Evolutionary conservation across 1,140 invertebrate species (phyloP).

Genomic region (Bombus vancouverensis): DNA sequence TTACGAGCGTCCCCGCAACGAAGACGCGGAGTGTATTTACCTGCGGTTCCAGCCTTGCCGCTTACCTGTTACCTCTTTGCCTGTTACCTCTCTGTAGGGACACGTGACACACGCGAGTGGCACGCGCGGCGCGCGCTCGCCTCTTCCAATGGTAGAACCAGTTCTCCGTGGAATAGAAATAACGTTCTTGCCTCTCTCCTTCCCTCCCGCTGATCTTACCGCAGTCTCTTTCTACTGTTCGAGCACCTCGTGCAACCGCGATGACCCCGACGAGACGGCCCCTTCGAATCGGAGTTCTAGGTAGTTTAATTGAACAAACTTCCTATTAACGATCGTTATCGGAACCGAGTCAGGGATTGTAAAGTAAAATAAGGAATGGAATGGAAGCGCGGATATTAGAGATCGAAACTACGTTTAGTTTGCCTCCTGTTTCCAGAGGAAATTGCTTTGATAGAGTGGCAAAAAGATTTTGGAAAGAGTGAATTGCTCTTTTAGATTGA

Average conservation of each 20-base stretch:
- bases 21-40: slow-evolving; percentile 55
- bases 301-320: slow-evolving; percentile 37
- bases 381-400: neutral
- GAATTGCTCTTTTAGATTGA: neutral
- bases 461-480: neutral
- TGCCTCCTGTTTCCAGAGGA: too few relatives aligned
- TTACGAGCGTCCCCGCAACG: slow-evolving; percentile 29
- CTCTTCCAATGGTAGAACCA: slow-evolving; percentile 77
- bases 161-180: slow-evolving; percentile 79
- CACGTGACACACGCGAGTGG: slow-evolving; percentile 81
- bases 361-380: neutral
- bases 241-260: neutral
- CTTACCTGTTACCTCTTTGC: slow-evolving; percentile 68
- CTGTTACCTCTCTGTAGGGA: slow-evolving; percentile 60
- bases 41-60: slow-evolving; percentile 56
- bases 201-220: neutral
- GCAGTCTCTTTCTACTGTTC: slow-evolving; percentile 20
- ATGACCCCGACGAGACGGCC: slow-evolving; percentile 21
- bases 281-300: slow-evolving; percentile 8
- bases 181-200: slow-evolving; percentile 51
- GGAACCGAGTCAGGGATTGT: neutral
- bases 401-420: neutral
- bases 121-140: slow-evolving; percentile 79
- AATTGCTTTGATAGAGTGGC: neutral
- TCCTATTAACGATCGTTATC: slow-evolving; percentile 10